phyloP scores from a whole-genome alignment of 2,797 vertebrate genomes.

The Onychomys leucogaster region DNA sequence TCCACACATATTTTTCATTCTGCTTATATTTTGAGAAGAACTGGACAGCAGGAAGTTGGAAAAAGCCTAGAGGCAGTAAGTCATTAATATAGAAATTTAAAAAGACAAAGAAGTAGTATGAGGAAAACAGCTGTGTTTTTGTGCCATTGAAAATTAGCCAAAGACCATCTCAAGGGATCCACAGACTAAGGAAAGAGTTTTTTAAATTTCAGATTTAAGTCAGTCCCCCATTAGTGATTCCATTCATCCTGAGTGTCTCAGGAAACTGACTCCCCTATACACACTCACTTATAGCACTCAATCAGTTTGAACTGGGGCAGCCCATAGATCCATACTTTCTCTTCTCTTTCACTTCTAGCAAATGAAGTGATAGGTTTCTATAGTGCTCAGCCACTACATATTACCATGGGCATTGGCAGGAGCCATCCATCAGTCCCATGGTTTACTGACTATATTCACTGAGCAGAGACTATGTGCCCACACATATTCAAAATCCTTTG shows the following conservation, averaged over 20 bases:
- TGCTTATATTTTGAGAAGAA: constrained; percentile 50
- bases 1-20: constrained; percentile 52
- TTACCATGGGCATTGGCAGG: neutral
- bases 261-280: neutral
- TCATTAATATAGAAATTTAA: constrained; percentile 29
- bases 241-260: neutral
- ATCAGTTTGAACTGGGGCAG: constrained; percentile 28
- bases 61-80: constrained; percentile 56
- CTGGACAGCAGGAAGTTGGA: constrained; percentile 22
- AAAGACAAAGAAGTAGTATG: neutral
- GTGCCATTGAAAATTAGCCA: constrained; percentile 53
- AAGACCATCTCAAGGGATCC: constrained; percentile 28
- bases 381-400: neutral
- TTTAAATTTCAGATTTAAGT: constrained; percentile 43
- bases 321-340: neutral
- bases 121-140: neutral
- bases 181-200: constrained; percentile 7
- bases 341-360: neutral
- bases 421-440: neutral
- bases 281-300: neutral
- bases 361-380: neutral
- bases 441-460: constrained; percentile 23
- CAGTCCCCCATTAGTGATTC: constrained; percentile 8
- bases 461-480: neutral
- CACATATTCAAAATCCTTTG: neutral